phyloP scores from a whole-genome alignment of 2,797 vertebrate species.

The Pangasius sanitwongsei region DNA sequence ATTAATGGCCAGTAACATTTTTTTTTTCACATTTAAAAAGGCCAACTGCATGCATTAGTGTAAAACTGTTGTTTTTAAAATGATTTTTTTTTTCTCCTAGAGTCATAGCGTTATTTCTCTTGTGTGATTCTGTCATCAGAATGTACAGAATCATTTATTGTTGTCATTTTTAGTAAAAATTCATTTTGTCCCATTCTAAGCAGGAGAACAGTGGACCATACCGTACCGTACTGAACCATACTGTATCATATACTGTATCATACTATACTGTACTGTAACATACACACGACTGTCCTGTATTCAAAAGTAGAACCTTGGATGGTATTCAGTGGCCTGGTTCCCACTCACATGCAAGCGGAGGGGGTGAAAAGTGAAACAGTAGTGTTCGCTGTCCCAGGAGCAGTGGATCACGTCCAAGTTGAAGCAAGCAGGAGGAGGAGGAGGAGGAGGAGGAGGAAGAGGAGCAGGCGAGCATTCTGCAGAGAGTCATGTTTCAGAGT shows the following conservation, averaged over 20 bases:
- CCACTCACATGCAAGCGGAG: background rate
- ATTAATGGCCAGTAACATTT: too few species aligned
- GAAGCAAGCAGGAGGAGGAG: conserved; percentile 7
- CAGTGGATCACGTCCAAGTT: conserved; percentile 24
- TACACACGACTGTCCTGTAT: background rate
- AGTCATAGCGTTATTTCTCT: too few species aligned
- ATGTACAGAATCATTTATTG: too few species aligned
- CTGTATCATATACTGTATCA: background rate
- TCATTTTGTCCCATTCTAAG: too few species aligned
- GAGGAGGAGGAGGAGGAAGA: conserved; percentile 6
- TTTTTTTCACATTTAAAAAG: too few species aligned
- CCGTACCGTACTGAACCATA: background rate
- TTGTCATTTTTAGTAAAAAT: too few species aligned
- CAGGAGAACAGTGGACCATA: too few species aligned
- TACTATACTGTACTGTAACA: background rate
- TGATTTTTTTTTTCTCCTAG: too few species aligned
- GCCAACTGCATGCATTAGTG: too few species aligned
- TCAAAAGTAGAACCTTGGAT: background rate
- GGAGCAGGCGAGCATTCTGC: conserved; percentile 33
- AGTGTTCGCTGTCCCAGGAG: conserved; percentile 27
- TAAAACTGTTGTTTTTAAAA: too few species aligned
- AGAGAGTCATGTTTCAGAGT: conserved; percentile 40
- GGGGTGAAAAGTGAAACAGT: background rate
- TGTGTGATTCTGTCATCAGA: too few species aligned
- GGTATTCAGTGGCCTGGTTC: conserved; percentile 21